Evolutionary conservation across 2,888 invertebrate species (phyloP).

Genomic region (Crossocerus cetratus): DNA sequence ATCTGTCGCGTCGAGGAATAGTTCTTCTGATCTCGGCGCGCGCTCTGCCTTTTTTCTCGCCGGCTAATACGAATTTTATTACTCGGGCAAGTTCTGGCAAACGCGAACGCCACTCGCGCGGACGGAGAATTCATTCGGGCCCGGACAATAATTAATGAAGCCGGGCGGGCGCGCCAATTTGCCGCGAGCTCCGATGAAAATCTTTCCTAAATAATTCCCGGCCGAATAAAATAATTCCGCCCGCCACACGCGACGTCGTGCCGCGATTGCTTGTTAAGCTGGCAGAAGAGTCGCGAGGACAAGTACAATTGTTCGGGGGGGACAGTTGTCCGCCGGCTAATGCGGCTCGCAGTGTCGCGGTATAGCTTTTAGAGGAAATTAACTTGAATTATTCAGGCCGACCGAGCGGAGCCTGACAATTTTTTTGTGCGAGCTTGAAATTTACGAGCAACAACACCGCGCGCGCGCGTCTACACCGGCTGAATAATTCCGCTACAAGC

Average conservation of each 20-base stretch:
- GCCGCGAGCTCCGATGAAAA: neutral
- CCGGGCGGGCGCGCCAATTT: too few species aligned
- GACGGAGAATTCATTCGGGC: too few species aligned
- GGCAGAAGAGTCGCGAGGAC: too few species aligned
- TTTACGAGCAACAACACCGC: too few species aligned
- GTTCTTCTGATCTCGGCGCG: slow-evolving; percentile 13
- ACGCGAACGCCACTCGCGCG: too few species aligned
- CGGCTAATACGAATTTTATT: too few species aligned
- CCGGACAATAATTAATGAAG: too few species aligned
- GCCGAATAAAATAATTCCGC: neutral
- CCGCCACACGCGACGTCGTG: neutral
- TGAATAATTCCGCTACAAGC: too few species aligned
- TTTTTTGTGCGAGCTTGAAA: neutral
- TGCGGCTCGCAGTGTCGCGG: neutral
- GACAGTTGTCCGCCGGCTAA: neutral
- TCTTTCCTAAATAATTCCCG: neutral
- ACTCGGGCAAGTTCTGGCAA: too few species aligned
- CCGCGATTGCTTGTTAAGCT: too few species aligned
- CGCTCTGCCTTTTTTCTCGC: too few species aligned
- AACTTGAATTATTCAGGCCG: neutral
- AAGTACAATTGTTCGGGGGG: neutral
- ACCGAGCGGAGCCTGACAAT: neutral
- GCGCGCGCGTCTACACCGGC: too few species aligned
- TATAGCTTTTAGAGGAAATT: neutral
- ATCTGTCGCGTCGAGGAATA: slow-evolving; percentile 30